Evolutionary conservation across 2,888 invertebrate genomes (phyloP), one percentile per base, ranked within the genome.

Genomic region (Cryptocheilus praepositus): DNA sequence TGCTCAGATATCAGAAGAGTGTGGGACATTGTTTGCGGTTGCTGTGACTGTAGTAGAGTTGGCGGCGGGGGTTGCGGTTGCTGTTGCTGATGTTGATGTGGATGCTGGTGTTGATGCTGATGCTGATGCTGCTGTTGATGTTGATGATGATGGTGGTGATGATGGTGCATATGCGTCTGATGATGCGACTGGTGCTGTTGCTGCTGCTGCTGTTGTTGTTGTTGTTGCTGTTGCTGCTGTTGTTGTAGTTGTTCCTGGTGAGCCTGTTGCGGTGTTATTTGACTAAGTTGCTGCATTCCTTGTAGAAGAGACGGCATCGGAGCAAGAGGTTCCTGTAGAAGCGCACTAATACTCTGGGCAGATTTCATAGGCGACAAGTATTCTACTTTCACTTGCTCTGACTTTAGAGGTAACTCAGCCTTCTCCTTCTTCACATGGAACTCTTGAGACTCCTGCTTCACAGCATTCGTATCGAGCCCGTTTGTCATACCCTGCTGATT

Each of bases 341-440:
- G 70, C 49, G 89, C 89, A 44, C 86, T 85, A 63, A 87, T 87
- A 49, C 86, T 81, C 58, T 87, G 85, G 0, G 85, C 86, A 4
- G 86, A 84, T 22, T 88, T 87, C 51, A 86, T 79, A 3, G 86
- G 85, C 19, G 86, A 85, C 43, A 83, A 77, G 53, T 81, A 83
- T 13, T 85, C 79, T 19, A 70, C 79, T 18, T 73, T 71, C 2
- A 66, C 18, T n/a, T 65, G 72, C 52, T 43, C 44, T 4, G 22
- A 22, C 13, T 58, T 21, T 3, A 22, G 22, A 3, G 22, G 49
- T 3, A 54, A 46, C 22, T 66, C 61, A 7, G n/a, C 3, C 18
- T 28, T 18, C 3, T 69, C 61, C 0, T 46, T 68, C 36, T 64
- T 74, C 4, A 18, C 28, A 13, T 46, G 67, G 11, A 68, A 70